Conservation (phyloP, 2,113 vertebrate species). For the Planiliza haematocheilus region DNA sequence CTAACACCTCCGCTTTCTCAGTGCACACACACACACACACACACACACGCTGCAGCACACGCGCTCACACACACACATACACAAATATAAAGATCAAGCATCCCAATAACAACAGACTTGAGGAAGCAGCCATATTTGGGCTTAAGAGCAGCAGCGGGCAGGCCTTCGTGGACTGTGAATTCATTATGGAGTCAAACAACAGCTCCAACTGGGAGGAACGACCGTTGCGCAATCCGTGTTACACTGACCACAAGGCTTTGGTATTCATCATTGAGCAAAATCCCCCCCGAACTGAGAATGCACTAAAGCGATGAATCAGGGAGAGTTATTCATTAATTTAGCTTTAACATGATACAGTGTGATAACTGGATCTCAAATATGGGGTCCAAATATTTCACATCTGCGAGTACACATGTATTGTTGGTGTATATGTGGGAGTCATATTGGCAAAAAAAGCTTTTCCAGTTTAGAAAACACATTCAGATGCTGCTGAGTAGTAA, state of each 20-base stretch:
- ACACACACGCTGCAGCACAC: constrained; percentile 22
- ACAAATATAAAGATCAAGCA: background rate
- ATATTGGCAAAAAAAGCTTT: no score
- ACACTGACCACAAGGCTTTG: background rate
- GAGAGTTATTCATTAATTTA: no score
- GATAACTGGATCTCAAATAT: background rate
- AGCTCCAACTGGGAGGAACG: background rate
- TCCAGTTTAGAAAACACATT: no score
- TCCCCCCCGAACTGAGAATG: background rate
- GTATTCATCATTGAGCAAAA: background rate
- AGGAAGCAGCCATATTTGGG: constrained; percentile 62
- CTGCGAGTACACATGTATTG: no score
- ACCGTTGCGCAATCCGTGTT: constrained; percentile 1
- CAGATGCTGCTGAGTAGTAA: no score
- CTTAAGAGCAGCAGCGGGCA: constrained; percentile 9
- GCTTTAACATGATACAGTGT: no score
- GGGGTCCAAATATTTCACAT: background rate
- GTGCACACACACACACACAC: constrained; percentile 33
- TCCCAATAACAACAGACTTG: constrained; percentile 34
- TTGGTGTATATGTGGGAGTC: background rate
- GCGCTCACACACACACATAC: constrained; percentile 28
- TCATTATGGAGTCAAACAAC: constrained; percentile 30
- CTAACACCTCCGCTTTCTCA: constrained; percentile 54
- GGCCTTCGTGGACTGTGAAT: constrained; percentile 5
- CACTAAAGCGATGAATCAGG: background rate